Evolutionary conservation across 1,140 invertebrate genomes (phyloP).

Genomic region (Ips nitidus): DNA sequence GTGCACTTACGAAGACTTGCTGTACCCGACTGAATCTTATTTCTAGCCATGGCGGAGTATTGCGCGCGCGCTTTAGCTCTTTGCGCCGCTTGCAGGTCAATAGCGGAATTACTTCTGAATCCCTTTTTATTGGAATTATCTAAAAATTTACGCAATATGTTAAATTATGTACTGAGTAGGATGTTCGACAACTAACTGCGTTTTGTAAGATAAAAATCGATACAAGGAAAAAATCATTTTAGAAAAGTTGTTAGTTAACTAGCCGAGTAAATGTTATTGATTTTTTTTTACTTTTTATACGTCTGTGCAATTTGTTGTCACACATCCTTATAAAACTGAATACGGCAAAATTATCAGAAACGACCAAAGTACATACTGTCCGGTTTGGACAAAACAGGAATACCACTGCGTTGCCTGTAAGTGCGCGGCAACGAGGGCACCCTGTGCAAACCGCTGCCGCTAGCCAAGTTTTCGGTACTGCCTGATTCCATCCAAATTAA

Average conservation of each 20-base stretch:
- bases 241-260: too few relatives aligned
- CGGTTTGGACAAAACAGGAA: slow-evolving; percentile 57
- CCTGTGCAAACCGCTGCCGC: slow-evolving; percentile 55
- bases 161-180: too few relatives aligned
- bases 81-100: slow-evolving; percentile 87
- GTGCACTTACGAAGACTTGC: slow-evolving; percentile 69
- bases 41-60: slow-evolving; percentile 74
- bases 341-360: too few relatives aligned
- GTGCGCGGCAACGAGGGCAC: slow-evolving; percentile 61
- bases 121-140: slow-evolving; percentile 41
- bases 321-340: too few relatives aligned
- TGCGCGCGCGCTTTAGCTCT: slow-evolving; percentile 78
- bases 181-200: too few relatives aligned
- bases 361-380: slow-evolving; percentile 43
- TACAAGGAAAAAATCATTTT: too few relatives aligned
- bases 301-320: too few relatives aligned
- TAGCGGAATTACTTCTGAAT: slow-evolving; percentile 85
- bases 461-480: slow-evolving; percentile 61
- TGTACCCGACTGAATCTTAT: slow-evolving; percentile 68
- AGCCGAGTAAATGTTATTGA: too few relatives aligned
- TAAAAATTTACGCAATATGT: neutral
- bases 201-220: too few relatives aligned
- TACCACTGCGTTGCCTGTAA: slow-evolving; percentile 62
- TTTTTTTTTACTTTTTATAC: too few relatives aligned
- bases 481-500: slow-evolving; percentile 46